Conservation (phyloP, 2,797 vertebrate genomes). For the Xenops minutus region DNA sequence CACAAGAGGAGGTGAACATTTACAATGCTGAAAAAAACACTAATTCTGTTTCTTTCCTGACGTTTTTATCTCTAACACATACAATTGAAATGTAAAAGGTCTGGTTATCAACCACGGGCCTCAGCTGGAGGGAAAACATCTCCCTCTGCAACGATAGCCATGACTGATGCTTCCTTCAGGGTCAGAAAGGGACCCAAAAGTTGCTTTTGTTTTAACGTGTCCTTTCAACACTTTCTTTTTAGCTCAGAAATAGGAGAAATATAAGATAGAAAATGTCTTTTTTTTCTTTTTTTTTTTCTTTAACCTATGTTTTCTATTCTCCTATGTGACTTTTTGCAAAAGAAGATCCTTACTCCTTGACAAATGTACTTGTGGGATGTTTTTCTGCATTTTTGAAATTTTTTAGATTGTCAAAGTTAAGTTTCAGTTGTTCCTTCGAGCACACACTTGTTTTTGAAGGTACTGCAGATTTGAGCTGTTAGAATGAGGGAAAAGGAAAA, state of each 20-base stretch:
- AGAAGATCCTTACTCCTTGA: neutral
- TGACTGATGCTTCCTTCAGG: neutral
- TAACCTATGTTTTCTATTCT: neutral
- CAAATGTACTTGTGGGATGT: neutral
- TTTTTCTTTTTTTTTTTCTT: neutral
- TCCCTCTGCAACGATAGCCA: neutral
- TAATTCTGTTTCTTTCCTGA: slow-evolving; percentile 4
- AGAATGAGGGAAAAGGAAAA: neutral
- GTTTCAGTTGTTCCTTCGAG: neutral
- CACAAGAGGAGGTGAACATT: neutral
- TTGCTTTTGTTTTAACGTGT: neutral
- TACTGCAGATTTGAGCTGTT: neutral
- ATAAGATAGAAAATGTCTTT: neutral
- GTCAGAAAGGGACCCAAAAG: neutral
- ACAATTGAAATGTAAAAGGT: slow-evolving; percentile 15
- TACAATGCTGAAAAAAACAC: neutral
- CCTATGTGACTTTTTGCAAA: neutral
- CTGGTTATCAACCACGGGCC: neutral
- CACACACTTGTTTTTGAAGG: neutral
- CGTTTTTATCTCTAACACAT: slow-evolving; percentile 11
- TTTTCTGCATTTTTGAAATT: neutral
- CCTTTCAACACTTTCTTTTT: neutral
- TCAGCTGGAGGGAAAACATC: slow-evolving; percentile 6
- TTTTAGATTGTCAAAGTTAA: neutral
- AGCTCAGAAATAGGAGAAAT: neutral